phyloP scores from a whole-genome alignment of 1,140 invertebrate genomes.

The Luehdorfia chinensis region DNA sequence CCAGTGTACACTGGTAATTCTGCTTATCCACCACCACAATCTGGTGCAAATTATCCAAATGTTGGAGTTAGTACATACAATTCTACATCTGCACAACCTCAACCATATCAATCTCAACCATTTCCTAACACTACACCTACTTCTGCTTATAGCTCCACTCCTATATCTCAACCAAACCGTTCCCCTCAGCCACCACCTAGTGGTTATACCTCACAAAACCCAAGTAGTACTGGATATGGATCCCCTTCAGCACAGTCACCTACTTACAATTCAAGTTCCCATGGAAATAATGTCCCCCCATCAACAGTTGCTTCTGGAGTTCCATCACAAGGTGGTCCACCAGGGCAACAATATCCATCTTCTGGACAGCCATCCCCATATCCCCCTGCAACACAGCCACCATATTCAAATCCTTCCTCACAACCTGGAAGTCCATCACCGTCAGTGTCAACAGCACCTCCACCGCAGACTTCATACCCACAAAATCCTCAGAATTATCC shows the following conservation, averaged over 20 bases:
- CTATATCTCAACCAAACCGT: slow-evolving; percentile 71
- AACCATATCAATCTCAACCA: slow-evolving; percentile 71
- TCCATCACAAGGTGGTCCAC: slow-evolving; percentile 43
- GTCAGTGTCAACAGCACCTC: slow-evolving; percentile 63
- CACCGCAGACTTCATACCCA: slow-evolving; percentile 58
- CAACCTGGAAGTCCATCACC: slow-evolving; percentile 71
- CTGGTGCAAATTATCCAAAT: slow-evolving; percentile 64
- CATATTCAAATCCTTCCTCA: slow-evolving; percentile 74
- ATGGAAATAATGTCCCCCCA: slow-evolving; percentile 60
- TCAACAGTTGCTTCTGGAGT: slow-evolving; percentile 50
- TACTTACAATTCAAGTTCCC: slow-evolving; percentile 70
- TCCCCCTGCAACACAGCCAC: slow-evolving; percentile 66
- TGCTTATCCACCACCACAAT: slow-evolving; percentile 63
- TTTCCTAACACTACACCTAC: slow-evolving; percentile 71
- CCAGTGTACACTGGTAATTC: slow-evolving; percentile 65
- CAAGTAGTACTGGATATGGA: slow-evolving; percentile 64
- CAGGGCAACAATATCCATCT: slow-evolving; percentile 63
- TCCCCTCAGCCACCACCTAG: slow-evolving; percentile 70
- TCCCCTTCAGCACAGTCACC: slow-evolving; percentile 73
- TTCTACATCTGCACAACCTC: slow-evolving; percentile 61
- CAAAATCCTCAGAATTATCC: slow-evolving; percentile 69
- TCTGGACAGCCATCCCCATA: slow-evolving; percentile 66
- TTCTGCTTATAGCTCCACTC: slow-evolving; percentile 67
- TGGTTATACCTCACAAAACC: slow-evolving; percentile 64
- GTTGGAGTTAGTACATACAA: slow-evolving; percentile 68